Conservation (phyloP, 2,888 invertebrate genomes). For the Papilio protenor region DNA sequence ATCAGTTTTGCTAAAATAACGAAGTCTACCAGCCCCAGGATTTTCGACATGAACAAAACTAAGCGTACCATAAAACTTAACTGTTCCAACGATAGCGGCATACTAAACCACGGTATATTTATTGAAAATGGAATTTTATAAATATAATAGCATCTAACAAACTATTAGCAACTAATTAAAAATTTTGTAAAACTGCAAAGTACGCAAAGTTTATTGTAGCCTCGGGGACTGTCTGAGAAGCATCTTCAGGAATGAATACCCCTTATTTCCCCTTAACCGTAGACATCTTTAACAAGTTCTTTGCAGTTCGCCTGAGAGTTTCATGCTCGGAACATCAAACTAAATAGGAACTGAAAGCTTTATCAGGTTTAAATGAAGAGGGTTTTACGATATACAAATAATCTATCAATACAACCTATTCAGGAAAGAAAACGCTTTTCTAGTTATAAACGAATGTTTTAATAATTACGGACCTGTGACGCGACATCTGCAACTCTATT, state of each 20-base stretch:
- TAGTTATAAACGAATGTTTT: no score
- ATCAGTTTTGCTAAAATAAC: no score
- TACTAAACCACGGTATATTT: not conserved
- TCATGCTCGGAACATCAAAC: not conserved
- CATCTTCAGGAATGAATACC: not conserved
- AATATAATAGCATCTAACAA: not conserved
- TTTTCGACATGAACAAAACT: no score
- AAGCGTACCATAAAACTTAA: no score
- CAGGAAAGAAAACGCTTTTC: no score
- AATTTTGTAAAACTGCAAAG: not conserved
- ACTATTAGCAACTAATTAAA: not conserved
- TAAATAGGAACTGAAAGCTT: not conserved
- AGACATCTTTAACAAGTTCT: not conserved
- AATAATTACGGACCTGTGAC: no score
- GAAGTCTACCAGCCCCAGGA: no score
- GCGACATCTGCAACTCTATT: no score
- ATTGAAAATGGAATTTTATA: not conserved
- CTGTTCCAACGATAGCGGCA: no score
- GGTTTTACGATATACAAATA: not conserved
- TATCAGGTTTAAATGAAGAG: not conserved
- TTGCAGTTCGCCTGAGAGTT: not conserved
- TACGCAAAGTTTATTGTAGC: slow-evolving; percentile 3
- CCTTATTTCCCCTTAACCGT: not conserved
- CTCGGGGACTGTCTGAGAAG: not conserved
- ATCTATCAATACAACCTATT: not conserved